These are phyloP conservation scores for Endotricha flammealis DNA, from an alignment of 2,888 invertebrate species.

Conservation along the genomic window DNA sequence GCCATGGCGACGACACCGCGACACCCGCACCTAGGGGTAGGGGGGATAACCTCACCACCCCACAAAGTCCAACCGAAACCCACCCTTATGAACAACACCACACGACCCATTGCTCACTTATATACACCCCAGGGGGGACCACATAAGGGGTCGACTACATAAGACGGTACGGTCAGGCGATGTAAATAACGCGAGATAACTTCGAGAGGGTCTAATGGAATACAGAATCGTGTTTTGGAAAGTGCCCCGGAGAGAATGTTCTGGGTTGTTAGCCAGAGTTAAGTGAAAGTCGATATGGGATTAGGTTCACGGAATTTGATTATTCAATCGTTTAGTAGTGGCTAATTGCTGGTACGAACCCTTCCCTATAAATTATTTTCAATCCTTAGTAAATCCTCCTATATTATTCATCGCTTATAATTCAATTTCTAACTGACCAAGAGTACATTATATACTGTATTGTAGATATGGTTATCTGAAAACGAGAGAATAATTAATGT, in stretches of 20 bases:
- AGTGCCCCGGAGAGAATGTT: conserved; percentile 71
- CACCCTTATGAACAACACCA: conserved; percentile 45
- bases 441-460: not conserved
- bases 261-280: conserved; percentile 61
- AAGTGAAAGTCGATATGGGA: conserved; percentile 72
- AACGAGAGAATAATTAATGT: too few relatives aligned
- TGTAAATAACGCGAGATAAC: conserved; percentile 77
- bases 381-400: conserved; percentile 7
- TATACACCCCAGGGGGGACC: conserved; percentile 43
- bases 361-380: conserved; percentile 7
- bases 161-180: conserved; percentile 76
- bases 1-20: conserved; percentile 79
- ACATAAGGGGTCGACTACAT: conserved; percentile 70
- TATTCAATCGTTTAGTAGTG: conserved; percentile 50
- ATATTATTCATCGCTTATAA: conserved; percentile 8
- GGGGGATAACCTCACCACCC: conserved; percentile 20
- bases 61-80: conserved; percentile 33
- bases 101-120: conserved; percentile 60
- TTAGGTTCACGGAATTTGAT: conserved; percentile 62
- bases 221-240: conserved; percentile 74
- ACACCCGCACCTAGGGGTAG: conserved; percentile 61
- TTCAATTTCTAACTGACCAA: not conserved
- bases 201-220: conserved; percentile 75
- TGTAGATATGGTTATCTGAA: too few relatives aligned
- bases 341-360: conserved; percentile 15